Evolutionary conservation across 2,888 invertebrate species (phyloP).

Genomic region (Noctua janthe): DNA sequence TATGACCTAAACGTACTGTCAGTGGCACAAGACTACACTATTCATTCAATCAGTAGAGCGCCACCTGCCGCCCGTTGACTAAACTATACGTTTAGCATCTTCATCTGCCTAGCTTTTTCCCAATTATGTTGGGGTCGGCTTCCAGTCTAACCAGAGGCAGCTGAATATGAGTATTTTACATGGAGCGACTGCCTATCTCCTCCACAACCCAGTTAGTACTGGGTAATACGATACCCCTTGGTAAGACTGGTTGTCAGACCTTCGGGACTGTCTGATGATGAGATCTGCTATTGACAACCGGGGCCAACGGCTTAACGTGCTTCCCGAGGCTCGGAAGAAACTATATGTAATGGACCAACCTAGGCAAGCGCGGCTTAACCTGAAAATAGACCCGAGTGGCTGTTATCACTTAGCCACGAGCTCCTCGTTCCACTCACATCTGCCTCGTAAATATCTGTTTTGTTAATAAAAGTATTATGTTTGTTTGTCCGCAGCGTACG

Average conservation of each 20-base stretch:
- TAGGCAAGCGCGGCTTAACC: not conserved
- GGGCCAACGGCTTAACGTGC: not conserved
- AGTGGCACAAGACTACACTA: not conserved
- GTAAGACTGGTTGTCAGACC: not conserved
- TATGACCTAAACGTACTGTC: not conserved
- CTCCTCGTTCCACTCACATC: not conserved
- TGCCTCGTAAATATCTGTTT: too few relatives aligned
- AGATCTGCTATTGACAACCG: not conserved
- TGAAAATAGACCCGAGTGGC: not conserved
- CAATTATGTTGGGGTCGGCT: not conserved
- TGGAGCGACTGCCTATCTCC: not conserved
- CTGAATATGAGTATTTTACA: not conserved
- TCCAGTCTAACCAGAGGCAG: not conserved
- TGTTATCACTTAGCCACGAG: too few relatives aligned
- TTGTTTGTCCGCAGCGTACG: slow-evolving; percentile 47
- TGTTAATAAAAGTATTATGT: not conserved
- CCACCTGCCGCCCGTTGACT: not conserved
- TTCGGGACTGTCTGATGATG: not conserved
- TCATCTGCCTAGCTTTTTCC: not conserved
- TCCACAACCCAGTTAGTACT: not conserved
- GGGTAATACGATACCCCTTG: not conserved
- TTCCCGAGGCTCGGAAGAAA: not conserved
- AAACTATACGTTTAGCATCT: not conserved
- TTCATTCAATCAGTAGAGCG: slow-evolving; percentile 5
- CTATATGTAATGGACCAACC: not conserved